These are phyloP conservation scores for Drosophila sordidula DNA, from an alignment of 2,888 invertebrate species.

Conservation along the genomic window DNA sequence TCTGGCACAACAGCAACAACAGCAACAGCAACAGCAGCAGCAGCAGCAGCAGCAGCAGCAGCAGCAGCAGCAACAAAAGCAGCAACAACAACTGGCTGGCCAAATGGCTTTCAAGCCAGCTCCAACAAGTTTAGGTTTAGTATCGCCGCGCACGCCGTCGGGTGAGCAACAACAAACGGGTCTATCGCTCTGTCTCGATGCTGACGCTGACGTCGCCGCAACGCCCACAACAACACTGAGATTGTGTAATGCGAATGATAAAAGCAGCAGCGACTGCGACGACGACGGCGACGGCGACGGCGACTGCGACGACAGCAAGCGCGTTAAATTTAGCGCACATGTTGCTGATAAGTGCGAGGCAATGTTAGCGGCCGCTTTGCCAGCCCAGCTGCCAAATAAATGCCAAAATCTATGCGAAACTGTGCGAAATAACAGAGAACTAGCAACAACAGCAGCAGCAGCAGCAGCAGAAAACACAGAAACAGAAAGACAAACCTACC, in stretches of 20 bases:
- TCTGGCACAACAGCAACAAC: conserved; percentile 54
- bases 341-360: conserved; percentile 47
- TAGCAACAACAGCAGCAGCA: conserved; percentile 33
- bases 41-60: conserved; percentile 36
- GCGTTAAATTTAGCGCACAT: conserved; percentile 32
- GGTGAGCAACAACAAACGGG: conserved; percentile 72
- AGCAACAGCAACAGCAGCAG: conserved; percentile 45
- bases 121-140: conserved; percentile 80
- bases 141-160: conserved; percentile 80
- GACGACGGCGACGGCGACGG: conserved; percentile 21
- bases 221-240: conserved; percentile 71
- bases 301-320: conserved; percentile 25
- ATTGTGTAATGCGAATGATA: conserved; percentile 77
- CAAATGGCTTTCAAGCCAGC: conserved; percentile 71
- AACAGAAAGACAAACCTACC: conserved; percentile 72
- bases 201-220: conserved; percentile 41
- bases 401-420: conserved; percentile 78
- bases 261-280: conserved; percentile 51
- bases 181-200: conserved; percentile 43
- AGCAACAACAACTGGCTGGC: conserved; percentile 50
- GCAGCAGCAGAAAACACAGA: conserved; percentile 29
- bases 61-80: conserved; percentile 39
- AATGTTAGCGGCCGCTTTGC: conserved; percentile 47
- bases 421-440: conserved; percentile 53
- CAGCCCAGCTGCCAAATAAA: conserved; percentile 60